Evolutionary conservation across 2,888 invertebrate species (phyloP).

Genomic region (Cosmia pyralina): DNA sequence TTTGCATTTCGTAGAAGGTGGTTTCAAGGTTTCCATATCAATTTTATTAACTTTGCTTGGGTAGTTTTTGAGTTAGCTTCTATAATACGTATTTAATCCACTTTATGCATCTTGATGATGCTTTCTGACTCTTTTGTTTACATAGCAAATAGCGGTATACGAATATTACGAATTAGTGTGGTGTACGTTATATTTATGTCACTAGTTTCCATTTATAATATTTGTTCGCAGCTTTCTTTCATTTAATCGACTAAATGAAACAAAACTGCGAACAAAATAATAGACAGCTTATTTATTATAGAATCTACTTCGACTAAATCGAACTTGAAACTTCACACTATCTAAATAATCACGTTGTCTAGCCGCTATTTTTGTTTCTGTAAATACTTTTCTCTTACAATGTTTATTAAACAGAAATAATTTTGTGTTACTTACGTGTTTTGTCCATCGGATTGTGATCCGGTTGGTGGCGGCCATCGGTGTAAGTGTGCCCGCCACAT

Average conservation of each 20-base stretch:
- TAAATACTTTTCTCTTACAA: conserved; percentile 54
- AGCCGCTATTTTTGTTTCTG: conserved; percentile 48
- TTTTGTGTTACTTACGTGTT: conserved; percentile 88
- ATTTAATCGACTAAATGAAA: conserved; percentile 1
- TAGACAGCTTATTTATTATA: conserved; percentile 4
- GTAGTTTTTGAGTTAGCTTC: no score
- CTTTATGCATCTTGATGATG: no score
- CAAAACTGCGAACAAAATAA: conserved; percentile 2
- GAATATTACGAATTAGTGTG: no score
- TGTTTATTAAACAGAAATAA: conserved; percentile 51
- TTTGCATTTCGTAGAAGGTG: no score
- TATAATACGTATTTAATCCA: no score
- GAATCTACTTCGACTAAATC: conserved; percentile 3
- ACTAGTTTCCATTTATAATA: not conserved
- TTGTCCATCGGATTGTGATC: conserved; percentile 91
- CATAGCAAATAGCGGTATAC: no score
- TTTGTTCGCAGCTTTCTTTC: no score
- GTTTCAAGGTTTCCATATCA: no score
- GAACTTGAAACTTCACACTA: conserved; percentile 7
- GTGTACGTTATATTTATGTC: no score
- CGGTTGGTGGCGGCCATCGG: conserved; percentile 86
- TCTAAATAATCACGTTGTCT: conserved; percentile 28
- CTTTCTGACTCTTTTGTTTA: no score
- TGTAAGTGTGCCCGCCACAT: conserved; percentile 86
- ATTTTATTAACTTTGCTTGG: no score